Percentiles rank a stretch among this genome's conserved stretches.
These are phyloP conservation scores for Upupa epops DNA, from an alignment of 2,113 vertebrate species.

Conservation along the genomic window DNA sequence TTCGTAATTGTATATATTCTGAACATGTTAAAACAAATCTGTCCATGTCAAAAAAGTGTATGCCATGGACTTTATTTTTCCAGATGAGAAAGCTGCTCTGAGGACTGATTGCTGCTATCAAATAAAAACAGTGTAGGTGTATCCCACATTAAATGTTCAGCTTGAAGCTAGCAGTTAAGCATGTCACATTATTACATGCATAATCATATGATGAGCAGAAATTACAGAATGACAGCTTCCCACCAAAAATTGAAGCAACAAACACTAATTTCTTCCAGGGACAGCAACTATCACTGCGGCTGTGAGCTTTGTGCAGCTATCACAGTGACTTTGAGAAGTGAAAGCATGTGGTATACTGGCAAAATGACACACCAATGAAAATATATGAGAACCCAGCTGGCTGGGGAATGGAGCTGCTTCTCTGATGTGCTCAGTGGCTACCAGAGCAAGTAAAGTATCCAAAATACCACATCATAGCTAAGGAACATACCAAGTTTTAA, in stretches of 20 bases:
- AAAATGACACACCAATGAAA: background rate
- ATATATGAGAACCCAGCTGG: background rate
- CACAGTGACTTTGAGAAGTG: background rate
- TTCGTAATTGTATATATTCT: background rate
- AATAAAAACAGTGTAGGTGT: conserved; percentile 5
- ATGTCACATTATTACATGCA: conserved; percentile 62
- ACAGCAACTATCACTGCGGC: background rate
- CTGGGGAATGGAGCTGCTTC: background rate
- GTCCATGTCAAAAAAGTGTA: background rate
- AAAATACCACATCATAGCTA: background rate
- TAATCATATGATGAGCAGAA: conserved; percentile 57
- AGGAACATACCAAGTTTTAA: background rate
- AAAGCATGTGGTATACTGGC: background rate
- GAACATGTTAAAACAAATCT: background rate
- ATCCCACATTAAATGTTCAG: conserved; percentile 41
- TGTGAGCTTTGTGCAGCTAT: too few relatives aligned
- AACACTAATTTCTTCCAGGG: conserved; percentile 41
- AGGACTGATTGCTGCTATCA: conserved; percentile 24
- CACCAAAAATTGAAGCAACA: conserved; percentile 57
- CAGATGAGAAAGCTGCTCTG: conserved; percentile 4
- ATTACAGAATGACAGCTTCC: conserved; percentile 56
- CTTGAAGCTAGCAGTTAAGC: conserved; percentile 64
- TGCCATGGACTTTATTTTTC: background rate
- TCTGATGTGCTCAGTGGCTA: background rate
- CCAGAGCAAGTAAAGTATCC: background rate